These are phyloP conservation scores for Scaptomyza cyrtandrae DNA, from an alignment of 2,888 invertebrate genomes.

Conservation along the genomic window DNA sequence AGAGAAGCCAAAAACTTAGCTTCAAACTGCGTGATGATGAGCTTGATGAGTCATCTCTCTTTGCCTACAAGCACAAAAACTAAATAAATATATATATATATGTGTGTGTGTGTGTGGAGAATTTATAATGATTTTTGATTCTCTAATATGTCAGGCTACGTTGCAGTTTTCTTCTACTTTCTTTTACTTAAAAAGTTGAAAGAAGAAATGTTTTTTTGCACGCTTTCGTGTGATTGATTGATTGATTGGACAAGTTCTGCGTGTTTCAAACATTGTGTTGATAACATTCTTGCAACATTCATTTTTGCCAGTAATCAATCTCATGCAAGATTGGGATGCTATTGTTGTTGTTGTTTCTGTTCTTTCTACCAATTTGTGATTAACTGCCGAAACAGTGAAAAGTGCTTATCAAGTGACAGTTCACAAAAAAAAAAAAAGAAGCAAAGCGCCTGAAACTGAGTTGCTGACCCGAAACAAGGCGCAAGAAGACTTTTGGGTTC, in stretches of 20 bases:
- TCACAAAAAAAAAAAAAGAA: constrained; percentile 10
- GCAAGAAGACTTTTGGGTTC: constrained; percentile 35
- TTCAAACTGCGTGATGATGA: constrained; percentile 46
- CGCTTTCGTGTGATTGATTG: background rate
- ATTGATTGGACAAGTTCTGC: background rate
- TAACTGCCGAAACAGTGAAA: constrained; percentile 4
- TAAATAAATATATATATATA: background rate
- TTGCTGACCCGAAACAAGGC: constrained; percentile 47
- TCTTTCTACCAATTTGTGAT: background rate
- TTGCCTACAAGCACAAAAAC: background rate
- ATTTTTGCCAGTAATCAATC: too few species aligned
- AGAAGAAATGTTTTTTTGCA: background rate
- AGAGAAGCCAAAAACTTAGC: constrained; percentile 11
- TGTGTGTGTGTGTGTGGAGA: background rate
- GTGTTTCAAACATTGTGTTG: background rate
- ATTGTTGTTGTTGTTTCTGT: too few species aligned
- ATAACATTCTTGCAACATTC: too few species aligned
- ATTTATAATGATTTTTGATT: background rate
- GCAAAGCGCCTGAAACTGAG: constrained; percentile 23
- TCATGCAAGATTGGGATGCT: too few species aligned
- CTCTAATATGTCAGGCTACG: background rate
- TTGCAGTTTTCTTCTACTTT: background rate
- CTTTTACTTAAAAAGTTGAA: background rate
- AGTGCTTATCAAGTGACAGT: constrained; percentile 39
- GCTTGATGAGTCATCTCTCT: constrained; percentile 37